Evolutionary conservation across 1,140 invertebrate genomes (phyloP), one percentile per base, ranked within the genome.

Genomic region (Papilio xuthus): DNA sequence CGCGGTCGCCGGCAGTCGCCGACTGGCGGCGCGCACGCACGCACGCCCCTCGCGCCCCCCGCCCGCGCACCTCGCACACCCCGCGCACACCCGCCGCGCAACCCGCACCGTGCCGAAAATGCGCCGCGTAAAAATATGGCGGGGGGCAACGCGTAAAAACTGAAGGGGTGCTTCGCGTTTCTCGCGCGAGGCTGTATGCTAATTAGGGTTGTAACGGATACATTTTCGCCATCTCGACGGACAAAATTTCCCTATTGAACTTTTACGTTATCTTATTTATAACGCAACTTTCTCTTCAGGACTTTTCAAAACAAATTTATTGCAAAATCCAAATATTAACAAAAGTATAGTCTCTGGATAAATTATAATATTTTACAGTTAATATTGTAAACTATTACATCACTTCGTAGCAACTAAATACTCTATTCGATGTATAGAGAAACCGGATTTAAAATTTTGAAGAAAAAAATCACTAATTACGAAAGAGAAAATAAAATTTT

Each of bases 1-100:
- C 91, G 86, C 88, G 87, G 23, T 85, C 86, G 90, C 90, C 92
- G 91, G 92, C 90, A 72, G 80, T 79, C 73, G 89, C 88, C 91
- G 92, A 93, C 92, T 93, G 88, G 80, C 89, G 86, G 92, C 90
- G 89, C 91, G 88, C 86, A 92, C 90, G 91, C 91, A 92, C 60
- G 69, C 60, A 18, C 53, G 60, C 76, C 80, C 77, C 81, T 81
- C 81, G 76, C 71, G 81, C 82, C 47, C 79, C 71, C 71, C 69
- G 26, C 73, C 47, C 73, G 47, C 73, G 72, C 73, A n/a, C 42
- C 74, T 82, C 83, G 56, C 80, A 80, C 83, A 42, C 71, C 78
- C 84, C 83, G 56, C 80, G 81, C 83, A 56, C 81, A 10, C 71
- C n/a, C 69, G 28, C 73, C 73, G 73, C 73, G 44, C 73, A 23